Base-by-base conservation (phyloP, 2,113 vertebrate genomes). In the Buteo buteo region DNA sequence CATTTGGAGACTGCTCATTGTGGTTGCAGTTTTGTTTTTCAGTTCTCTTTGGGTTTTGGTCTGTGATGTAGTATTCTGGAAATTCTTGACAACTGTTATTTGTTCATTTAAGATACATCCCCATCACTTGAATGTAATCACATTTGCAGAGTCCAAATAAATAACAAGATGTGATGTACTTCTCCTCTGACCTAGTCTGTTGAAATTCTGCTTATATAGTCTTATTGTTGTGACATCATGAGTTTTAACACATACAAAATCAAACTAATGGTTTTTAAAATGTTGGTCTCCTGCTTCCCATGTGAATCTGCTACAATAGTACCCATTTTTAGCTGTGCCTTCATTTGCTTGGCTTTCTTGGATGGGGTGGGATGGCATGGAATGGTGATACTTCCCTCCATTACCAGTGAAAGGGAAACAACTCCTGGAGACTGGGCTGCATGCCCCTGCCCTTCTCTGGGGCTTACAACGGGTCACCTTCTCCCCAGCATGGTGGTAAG, bases 391-490 rank as follows among this genome's bases (percentile, higher is more conserved):
- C 10, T 50, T 83, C 45, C 29, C 17, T 66, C 25, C 14, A 3
- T 61, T 55, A 13, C 8, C 29, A 32, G 38, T 58, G 61, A 22
- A 26, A 44, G 54, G 24, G 25, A 55, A 52, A 8, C 0, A 5
- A 4, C 11, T 61, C 7, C 26, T 42, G 55, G 55, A 47, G 80
- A 2, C 6, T 4, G 42, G 26, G 6, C 55, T 59, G 24, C 13
- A 4, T 22, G 6, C 0, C 0, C 9, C 10, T 42, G n/a, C 44
- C 16, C 12, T 76, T 10, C 38, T 88, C 47, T 38, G 76, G 67
- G 49, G 22, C 16, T 57, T 72, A 44, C 17, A 16, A 49, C 13
- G 32, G 31, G 36, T 32, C 26, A 6, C 40, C 8, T 5, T 62
- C 1, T 0, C 6, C 26, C 29, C 61, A 67, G 65, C 26, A 22